Base-by-base conservation (phyloP, 2,888 invertebrate genomes). In the Hirtodrosophila confusa region DNA sequence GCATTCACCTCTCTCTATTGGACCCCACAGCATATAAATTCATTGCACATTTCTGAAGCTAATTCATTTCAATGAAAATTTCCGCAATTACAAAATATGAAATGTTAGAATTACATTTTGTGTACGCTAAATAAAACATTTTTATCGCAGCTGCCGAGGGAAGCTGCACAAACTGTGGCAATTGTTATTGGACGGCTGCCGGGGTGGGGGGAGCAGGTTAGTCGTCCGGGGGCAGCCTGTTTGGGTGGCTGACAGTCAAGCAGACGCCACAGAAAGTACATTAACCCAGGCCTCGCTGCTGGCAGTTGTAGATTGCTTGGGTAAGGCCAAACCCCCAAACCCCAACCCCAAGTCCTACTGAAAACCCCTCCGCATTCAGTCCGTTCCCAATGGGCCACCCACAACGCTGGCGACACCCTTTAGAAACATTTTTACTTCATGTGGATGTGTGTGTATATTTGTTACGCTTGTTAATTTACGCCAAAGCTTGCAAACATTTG, bases 31-130 rank as follows among this genome's bases (percentile, higher is more conserved):
- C 17, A 35, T 6, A 40, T 47, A 74, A 73, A 69, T 60, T 69
- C 49, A 48, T 27, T 27, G 27, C 23, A 50, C 39, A 67, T 65
- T 61, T 55, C 54, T 37, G 17, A 36, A 73, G 86, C 86, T 86
- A 82, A 82, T 82, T 82, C 64, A 55, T 75, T 85, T 84, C 82
- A 84, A 85, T 84, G 85, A 86, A 84, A 84, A 86, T 84, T 82
- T 84, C 84, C 84, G 82, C 84, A 86, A 85, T 82, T 73, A 75
- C 67, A 73, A 45, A 65, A 67, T 31, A 62, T 77, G 73, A 86
- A 85, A 82, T 85, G 86, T 69, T 80, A 73, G 84, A 82, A 78
- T 75, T 66, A 72, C 76, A 75, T 75, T 75, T 58, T 47, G 49
- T 61, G 74, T 64, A 44, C 53, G 69, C 76, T 75, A 72, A 75